These are phyloP conservation scores for Drosophila macrospina DNA, from an alignment of 2,888 invertebrate species.

Conservation along the genomic window DNA sequence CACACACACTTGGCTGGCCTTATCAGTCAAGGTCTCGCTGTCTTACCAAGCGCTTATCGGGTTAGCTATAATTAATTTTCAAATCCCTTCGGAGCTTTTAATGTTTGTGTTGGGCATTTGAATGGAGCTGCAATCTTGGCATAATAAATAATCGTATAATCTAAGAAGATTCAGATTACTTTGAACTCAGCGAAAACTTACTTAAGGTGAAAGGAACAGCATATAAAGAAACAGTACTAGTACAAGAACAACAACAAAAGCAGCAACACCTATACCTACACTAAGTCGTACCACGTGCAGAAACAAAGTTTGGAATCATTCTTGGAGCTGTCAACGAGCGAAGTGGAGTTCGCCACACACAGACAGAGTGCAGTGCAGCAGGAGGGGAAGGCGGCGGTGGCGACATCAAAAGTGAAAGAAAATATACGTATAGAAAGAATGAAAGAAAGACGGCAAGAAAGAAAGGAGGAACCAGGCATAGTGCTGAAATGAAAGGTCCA, in stretches of 20 bases:
- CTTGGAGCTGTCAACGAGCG: slow-evolving; percentile 68
- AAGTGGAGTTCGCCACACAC: slow-evolving; percentile 63
- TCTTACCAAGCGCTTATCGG: background rate
- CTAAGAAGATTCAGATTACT: background rate
- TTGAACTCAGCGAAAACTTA: background rate
- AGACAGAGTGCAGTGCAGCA: slow-evolving; percentile 36
- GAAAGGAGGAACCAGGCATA: slow-evolving; percentile 19
- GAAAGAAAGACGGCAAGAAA: background rate
- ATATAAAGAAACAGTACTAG: slow-evolving; percentile 26
- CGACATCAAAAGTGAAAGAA: slow-evolving; percentile 69
- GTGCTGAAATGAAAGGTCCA: slow-evolving; percentile 58
- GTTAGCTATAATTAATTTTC: slow-evolving; percentile 40
- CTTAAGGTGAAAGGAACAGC: slow-evolving; percentile 18
- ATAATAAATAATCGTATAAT: slow-evolving; percentile 17
- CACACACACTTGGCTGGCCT: slow-evolving; percentile 16
- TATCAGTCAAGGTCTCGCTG: background rate
- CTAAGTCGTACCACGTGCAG: slow-evolving; percentile 54
- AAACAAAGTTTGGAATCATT: slow-evolving; percentile 64
- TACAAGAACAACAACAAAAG: slow-evolving; percentile 37
- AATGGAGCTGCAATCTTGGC: background rate
- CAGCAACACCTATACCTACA: slow-evolving; percentile 32
- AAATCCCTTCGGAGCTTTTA: slow-evolving; percentile 2
- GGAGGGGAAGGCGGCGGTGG: slow-evolving; percentile 42
- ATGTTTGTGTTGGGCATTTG: background rate
- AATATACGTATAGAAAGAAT: slow-evolving; percentile 16